These are phyloP conservation scores for Serripes groenlandicus DNA, from an alignment of 2,888 invertebrate species.

Conservation along the genomic window DNA sequence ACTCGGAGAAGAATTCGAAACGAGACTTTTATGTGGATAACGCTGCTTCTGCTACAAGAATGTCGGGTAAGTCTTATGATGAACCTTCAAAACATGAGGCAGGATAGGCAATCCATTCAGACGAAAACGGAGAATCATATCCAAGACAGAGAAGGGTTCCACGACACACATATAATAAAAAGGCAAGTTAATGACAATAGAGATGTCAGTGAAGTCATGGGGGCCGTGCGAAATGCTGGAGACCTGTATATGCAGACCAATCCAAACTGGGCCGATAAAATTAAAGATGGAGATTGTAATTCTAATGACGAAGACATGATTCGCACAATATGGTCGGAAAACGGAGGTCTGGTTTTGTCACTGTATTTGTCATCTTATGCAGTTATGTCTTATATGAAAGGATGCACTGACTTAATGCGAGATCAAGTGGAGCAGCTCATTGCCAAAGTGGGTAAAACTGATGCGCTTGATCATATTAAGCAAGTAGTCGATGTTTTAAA, in stretches of 20 bases:
- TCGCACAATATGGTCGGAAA: neutral
- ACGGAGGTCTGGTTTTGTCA: neutral
- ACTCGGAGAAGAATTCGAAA: neutral
- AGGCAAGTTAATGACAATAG: neutral
- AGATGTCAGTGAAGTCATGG: neutral
- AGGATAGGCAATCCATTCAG: neutral
- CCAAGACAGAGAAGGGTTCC: neutral
- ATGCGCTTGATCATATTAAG: neutral
- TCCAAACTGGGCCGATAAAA: too few relatives aligned
- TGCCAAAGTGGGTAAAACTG: neutral
- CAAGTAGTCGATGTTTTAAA: neutral
- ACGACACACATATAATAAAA: neutral
- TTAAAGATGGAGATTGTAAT: neutral
- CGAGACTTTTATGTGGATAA: neutral
- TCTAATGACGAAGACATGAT: neutral
- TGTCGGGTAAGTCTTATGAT: neutral
- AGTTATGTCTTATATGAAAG: neutral
- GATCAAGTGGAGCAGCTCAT: neutral
- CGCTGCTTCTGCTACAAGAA: constrained; percentile 1
- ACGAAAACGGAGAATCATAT: neutral
- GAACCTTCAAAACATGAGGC: constrained; percentile 1
- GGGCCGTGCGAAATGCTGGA: neutral
- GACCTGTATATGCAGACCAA: neutral
- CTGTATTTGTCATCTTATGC: constrained; percentile 5
- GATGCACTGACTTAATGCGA: constrained; percentile 3